A percentile compares a stretch with the other conserved stretches of the same genome.
Conservation (phyloP, 2,888 invertebrate species). For the Epinotia bilunana region DNA sequence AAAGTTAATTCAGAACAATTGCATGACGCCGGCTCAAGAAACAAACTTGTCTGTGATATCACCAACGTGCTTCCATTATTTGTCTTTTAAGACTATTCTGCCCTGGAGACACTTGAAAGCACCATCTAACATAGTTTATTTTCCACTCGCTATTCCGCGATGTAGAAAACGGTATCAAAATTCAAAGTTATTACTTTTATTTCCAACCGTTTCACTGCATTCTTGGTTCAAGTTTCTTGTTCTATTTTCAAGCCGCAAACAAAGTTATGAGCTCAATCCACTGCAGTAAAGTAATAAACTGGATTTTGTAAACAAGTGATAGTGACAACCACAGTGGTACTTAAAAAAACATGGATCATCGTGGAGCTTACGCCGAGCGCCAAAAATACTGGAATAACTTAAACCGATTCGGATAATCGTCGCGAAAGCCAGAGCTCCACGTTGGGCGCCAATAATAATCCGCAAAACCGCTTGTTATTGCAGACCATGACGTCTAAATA, state of each 20-base stretch:
- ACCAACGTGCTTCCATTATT: neutral
- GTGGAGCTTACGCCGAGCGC: conserved; percentile 52
- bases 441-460: conserved; percentile 15
- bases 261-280: conserved; percentile 26
- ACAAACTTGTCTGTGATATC: neutral
- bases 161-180: conserved; percentile 29
- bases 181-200: conserved; percentile 35
- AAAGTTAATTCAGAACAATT: neutral
- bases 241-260: conserved; percentile 28
- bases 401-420: conserved; percentile 19
- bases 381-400: neutral
- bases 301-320: conserved; percentile 31
- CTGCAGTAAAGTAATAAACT: conserved; percentile 29
- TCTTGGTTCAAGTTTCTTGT: conserved; percentile 26
- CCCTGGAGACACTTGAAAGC: conserved; percentile 25
- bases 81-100: neutral
- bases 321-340: neutral
- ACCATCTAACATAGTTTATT: conserved; percentile 21
- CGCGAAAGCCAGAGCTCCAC: conserved; percentile 49
- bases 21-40: neutral
- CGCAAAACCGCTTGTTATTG: neutral
- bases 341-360: conserved; percentile 42
- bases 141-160: conserved; percentile 25
- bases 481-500: neutral
- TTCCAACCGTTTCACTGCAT: conserved; percentile 29